Conservation (phyloP, 1,140 invertebrate species). For the Oedothorax gibbosus region DNA sequence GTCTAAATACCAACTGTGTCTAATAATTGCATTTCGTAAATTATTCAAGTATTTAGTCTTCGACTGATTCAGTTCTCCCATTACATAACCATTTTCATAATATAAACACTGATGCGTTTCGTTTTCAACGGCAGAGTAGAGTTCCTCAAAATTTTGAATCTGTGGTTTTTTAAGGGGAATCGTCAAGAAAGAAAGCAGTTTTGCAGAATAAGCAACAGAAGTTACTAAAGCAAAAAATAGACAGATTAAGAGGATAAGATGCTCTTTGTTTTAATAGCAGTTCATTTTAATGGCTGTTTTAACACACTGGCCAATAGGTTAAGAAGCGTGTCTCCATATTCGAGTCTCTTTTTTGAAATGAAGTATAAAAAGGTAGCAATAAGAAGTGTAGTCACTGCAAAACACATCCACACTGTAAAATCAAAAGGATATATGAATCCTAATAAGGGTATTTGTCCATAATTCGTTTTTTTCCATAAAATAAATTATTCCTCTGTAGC, state of each 20-base stretch:
- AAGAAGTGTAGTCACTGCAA: not conserved
- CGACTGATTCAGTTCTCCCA: not conserved
- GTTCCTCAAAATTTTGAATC: not conserved
- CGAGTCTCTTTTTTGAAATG: not conserved
- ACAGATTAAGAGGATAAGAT: not conserved
- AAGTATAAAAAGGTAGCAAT: not conserved
- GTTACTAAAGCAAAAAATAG: not conserved
- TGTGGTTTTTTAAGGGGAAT: not conserved
- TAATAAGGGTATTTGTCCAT: not conserved
- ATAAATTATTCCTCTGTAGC: not conserved
- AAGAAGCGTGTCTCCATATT: not conserved
- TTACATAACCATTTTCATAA: not conserved
- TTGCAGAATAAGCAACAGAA: not conserved
- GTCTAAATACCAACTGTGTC: not conserved
- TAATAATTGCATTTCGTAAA: not conserved
- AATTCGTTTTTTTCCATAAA: not conserved
- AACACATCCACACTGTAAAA: not conserved
- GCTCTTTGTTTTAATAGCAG: not conserved
- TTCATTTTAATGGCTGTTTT: not conserved
- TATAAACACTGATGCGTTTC: not conserved
- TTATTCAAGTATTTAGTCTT: not conserved
- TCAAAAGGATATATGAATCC: slow-evolving; percentile 4
- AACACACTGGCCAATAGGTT: not conserved
- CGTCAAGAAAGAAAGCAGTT: slow-evolving; percentile 5
- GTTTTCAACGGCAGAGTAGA: slow-evolving; percentile 4